These are phyloP conservation scores for Pongo pygmaeus DNA, from an alignment of 2,113 vertebrate species.

Conservation along the genomic window DNA sequence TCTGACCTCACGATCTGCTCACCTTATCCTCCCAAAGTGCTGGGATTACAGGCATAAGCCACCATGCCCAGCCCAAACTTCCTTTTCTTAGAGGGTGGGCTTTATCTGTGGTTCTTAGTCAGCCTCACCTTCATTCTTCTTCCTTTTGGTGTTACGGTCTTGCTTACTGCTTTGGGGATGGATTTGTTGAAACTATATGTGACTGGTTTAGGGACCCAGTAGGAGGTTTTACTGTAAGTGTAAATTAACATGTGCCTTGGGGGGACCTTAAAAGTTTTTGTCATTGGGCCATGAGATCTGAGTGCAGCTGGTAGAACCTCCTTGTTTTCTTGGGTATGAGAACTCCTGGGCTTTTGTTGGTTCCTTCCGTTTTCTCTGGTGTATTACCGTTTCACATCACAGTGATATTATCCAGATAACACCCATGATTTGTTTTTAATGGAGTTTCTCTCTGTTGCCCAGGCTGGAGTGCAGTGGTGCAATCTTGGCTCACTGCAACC, in stretches of 20 bases:
- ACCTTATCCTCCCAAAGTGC: too few species aligned
- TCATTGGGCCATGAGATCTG: neutral
- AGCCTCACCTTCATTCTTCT: neutral
- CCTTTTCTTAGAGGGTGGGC: neutral
- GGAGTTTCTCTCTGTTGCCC: too few species aligned
- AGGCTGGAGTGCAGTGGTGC: too few species aligned
- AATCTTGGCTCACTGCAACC: too few species aligned
- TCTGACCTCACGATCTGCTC: too few species aligned
- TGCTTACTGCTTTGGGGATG: neutral
- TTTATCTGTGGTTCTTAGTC: neutral
- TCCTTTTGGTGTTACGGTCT: neutral
- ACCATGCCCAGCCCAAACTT: too few species aligned
- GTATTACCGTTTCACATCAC: neutral
- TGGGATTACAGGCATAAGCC: too few species aligned
- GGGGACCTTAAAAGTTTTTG: neutral
- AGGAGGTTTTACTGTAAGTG: neutral
- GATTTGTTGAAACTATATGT: neutral
- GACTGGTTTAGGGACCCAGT: neutral
- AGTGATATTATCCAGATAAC: neutral
- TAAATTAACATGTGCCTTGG: neutral
- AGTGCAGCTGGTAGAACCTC: neutral
- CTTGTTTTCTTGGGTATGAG: neutral
- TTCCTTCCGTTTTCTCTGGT: neutral
- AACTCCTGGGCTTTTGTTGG: neutral
- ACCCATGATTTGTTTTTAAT: neutral